These are phyloP conservation scores for Leptobrachium ailaonicum DNA, from an alignment of 2,113 vertebrate genomes.

Conservation along the genomic window DNA sequence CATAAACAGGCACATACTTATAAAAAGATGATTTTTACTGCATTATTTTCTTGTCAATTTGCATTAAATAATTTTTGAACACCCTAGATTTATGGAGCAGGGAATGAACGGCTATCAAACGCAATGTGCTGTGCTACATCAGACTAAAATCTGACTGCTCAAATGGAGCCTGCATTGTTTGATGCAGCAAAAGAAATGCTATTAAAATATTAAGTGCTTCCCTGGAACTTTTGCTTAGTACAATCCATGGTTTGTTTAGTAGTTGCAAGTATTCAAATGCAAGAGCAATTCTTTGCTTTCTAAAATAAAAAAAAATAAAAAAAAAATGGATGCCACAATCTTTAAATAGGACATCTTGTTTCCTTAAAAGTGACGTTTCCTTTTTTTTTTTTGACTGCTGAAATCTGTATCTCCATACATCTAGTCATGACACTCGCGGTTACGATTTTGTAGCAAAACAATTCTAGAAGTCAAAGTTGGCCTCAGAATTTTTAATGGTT, in stretches of 20 bases:
- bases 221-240: neutral
- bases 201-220: neutral
- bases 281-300: no score
- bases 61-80: neutral
- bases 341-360: no score
- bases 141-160: neutral
- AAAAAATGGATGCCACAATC: no score
- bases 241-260: neutral
- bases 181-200: neutral
- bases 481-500: no score
- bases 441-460: no score
- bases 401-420: no score
- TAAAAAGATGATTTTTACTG: neutral
- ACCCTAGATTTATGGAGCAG: neutral
- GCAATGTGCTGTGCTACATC: neutral
- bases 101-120: neutral
- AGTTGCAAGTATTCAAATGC: no score
- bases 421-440: no score
- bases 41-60: neutral
- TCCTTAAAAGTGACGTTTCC: no score
- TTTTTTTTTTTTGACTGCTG: no score
- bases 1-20: neutral
- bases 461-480: no score
- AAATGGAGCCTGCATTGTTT: neutral
- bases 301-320: no score